Percentiles rank a stretch among this genome's conserved stretches.
Conservation (phyloP, 2,797 vertebrate genomes). For the Stomatorhinus walkeri region DNA sequence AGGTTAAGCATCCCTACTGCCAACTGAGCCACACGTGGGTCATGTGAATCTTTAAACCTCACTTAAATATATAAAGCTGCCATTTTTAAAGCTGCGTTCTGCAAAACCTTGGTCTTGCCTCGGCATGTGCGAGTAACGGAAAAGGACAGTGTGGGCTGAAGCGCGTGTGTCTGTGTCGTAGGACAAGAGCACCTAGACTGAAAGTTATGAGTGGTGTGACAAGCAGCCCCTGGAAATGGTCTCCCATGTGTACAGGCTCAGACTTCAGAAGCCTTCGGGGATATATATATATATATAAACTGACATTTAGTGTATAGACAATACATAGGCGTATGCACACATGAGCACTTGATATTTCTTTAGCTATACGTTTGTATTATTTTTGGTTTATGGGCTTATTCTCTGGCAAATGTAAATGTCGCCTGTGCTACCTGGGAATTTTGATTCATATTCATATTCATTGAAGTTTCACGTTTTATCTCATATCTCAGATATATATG, state of each 20-base stretch:
- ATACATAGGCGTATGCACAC: neutral
- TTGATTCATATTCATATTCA: neutral
- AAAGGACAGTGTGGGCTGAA: neutral
- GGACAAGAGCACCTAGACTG: neutral
- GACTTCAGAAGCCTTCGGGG: neutral
- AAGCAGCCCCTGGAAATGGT: neutral
- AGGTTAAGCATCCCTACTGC: neutral
- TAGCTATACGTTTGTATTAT: neutral
- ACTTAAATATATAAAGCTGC: neutral
- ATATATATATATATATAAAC: neutral
- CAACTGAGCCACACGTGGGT: neutral
- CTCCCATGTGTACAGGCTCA: neutral
- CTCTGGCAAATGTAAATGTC: neutral
- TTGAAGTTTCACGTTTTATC: neutral
- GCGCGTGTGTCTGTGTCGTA: neutral
- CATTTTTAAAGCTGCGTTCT: neutral
- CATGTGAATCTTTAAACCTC: neutral
- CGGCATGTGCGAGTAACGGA: neutral
- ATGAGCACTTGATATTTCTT: neutral
- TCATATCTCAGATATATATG: neutral
- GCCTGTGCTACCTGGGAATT: neutral
- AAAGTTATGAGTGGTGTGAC: neutral
- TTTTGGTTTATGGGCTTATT: neutral
- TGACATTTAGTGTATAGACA: neutral
- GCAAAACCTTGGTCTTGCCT: neutral